Percentiles rank a stretch among this genome's conserved stretches.
Evolutionary conservation across 2,113 vertebrate genomes (phyloP).

Genomic region (Okapia johnstoni): DNA sequence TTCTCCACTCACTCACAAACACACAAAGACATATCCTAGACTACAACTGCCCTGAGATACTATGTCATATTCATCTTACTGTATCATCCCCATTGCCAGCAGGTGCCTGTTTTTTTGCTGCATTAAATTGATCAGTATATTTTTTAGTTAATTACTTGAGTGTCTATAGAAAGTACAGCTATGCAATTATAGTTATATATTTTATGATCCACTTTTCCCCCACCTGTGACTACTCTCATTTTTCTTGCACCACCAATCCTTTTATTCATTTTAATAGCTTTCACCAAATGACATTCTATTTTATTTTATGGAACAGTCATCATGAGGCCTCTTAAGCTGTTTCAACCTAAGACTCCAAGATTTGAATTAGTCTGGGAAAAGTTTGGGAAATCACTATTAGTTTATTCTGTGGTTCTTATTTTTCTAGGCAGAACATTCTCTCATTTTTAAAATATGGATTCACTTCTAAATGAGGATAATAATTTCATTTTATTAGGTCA

Average conservation of each 20-base stretch:
- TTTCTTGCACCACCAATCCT: constrained; percentile 35
- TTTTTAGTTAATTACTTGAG: constrained; percentile 36
- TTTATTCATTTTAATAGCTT: constrained; percentile 28
- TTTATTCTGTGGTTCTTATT: constrained; percentile 32
- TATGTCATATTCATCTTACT: background rate
- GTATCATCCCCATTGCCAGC: background rate
- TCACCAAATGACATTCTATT: background rate
- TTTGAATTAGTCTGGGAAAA: constrained; percentile 41
- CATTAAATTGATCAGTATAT: background rate
- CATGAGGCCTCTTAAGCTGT: constrained; percentile 16
- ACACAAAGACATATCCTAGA: background rate
- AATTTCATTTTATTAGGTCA: constrained; percentile 23
- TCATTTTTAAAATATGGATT: constrained; percentile 34
- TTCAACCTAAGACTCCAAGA: constrained; percentile 24
- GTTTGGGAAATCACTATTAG: constrained; percentile 7
- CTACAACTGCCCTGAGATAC: background rate
- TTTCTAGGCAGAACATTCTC: constrained; percentile 28
- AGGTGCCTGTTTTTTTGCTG: background rate
- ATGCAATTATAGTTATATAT: background rate
- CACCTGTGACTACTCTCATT: constrained; percentile 2
- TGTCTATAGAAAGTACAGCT: background rate
- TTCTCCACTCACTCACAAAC: background rate
- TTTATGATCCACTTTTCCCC: background rate
- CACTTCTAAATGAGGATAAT: background rate
- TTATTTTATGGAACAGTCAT: constrained; percentile 3